Base-by-base conservation (phyloP, 2,888 invertebrate genomes). In the Habrosyne pyritoides region DNA sequence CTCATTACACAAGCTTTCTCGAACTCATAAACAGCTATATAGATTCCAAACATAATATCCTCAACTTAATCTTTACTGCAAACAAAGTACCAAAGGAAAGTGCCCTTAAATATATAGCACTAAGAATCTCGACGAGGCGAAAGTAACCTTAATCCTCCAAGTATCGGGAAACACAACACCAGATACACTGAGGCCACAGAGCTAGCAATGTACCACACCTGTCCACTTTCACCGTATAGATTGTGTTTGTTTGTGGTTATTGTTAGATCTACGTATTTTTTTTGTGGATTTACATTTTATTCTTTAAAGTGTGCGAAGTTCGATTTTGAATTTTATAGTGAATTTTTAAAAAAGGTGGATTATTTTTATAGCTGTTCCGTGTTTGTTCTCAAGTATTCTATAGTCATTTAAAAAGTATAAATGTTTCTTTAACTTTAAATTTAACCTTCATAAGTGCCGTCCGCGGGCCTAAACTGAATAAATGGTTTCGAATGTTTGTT, bases 121-220 rank as follows among this genome's bases (percentile, higher is more conserved):
- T 48, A 65, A 60, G 63, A 60, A 61, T 64, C 58, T 64, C 71
- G 62, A 63, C 53, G 21, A 55, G 72, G 75, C 71, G 81, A 81
- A 81, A 81, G 81, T 78, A 73, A 61, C 78, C 80, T 75, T 79
- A 77, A 76, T 79, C 59, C 24, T 52, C 18, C 10, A 57, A 54
- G 52, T 65, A 64, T 64, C 71, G 58, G 73, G 79, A 73, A 79
- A 81, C 61, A 55, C 57, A 61, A 79, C 63, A 75, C 75, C 67
- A 60, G 46, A 50, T 21, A 33, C n/a, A n/a, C n/a, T n/a, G 8
- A 21, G 3, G 21, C 30, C 57, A 59, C 48, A 59, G 60, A 52
- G 42, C 47, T 53, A 47, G 30, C 54, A 62, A 49, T 42, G 56
- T 56, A 56, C 57, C 59, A 53, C 54, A 61, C 33, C n/a, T 51